phyloP scores from a whole-genome alignment of 35 echinoderm and acorn worm genomes.

The Eucidaris tribuloides region DNA sequence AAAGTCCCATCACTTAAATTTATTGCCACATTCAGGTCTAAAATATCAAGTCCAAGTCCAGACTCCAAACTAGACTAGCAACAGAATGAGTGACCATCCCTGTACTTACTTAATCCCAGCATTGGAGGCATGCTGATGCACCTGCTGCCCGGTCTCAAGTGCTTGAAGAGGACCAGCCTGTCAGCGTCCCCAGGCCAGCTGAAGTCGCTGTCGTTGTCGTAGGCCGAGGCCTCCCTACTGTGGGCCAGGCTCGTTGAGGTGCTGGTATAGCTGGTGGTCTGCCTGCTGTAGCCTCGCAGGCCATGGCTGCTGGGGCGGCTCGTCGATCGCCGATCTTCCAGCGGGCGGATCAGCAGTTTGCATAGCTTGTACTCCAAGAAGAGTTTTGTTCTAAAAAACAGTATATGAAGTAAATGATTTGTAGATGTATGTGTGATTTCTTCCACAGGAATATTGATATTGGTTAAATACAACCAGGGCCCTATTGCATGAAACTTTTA shows the following conservation, averaged over 20 bases:
- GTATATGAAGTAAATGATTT: background rate
- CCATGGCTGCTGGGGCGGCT: slow-evolving; percentile 69
- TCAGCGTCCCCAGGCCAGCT: slow-evolving; percentile 72
- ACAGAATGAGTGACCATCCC: too few species aligned
- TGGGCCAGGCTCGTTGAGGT: slow-evolving; percentile 77
- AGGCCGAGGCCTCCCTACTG: slow-evolving; percentile 60
- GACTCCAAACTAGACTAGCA: too few species aligned
- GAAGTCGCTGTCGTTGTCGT: slow-evolving; percentile 66
- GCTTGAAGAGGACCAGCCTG: slow-evolving; percentile 64
- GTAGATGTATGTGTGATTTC: background rate
- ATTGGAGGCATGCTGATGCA: slow-evolving; percentile 87
- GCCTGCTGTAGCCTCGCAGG: slow-evolving; percentile 78
- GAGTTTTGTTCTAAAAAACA: slow-evolving; percentile 71
- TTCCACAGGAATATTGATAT: too few species aligned
- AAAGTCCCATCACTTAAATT: too few species aligned
- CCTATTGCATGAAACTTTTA: too few species aligned
- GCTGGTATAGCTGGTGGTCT: slow-evolving; percentile 81
- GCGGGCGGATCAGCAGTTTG: slow-evolving; percentile 72
- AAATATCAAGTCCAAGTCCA: too few species aligned
- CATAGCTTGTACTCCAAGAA: slow-evolving; percentile 93
- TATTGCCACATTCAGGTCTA: too few species aligned
- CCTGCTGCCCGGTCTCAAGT: slow-evolving; percentile 84
- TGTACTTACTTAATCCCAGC: slow-evolving; percentile 76
- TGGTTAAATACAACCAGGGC: too few species aligned
- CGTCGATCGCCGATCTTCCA: slow-evolving; percentile 64